phyloP scores from a whole-genome alignment of 2,888 invertebrate species.

The Idaea dimidiata region DNA sequence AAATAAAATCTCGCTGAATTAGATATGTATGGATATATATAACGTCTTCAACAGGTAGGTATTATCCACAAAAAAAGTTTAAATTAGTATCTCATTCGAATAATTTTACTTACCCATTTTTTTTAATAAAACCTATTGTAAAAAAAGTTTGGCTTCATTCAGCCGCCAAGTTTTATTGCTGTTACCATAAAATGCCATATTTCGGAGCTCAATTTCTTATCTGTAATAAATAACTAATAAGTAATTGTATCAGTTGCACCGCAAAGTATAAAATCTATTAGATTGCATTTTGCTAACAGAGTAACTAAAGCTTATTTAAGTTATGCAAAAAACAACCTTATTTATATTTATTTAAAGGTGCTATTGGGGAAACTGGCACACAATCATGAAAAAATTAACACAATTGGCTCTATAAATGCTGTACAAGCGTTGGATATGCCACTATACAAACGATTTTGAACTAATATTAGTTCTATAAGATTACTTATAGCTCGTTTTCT shows the following conservation, averaged over 20 bases:
- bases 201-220: slow-evolving; percentile 14
- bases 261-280: neutral
- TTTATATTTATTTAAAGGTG: neutral
- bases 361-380: neutral
- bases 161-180: slow-evolving; percentile 7
- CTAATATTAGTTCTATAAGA: neutral
- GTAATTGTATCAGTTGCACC: neutral
- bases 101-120: neutral
- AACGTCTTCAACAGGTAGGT: no score
- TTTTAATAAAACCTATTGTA: neutral
- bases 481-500: slow-evolving; percentile 8
- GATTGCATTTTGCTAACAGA: neutral
- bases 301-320: neutral
- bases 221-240: neutral
- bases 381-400: neutral
- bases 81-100: no score
- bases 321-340: neutral
- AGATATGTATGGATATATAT: no score
- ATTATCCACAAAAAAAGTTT: no score
- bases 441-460: neutral
- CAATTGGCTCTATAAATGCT: neutral
- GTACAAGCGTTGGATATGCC: neutral
- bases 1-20: no score
- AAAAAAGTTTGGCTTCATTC: neutral
- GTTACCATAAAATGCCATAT: slow-evolving; percentile 20